phyloP scores from a whole-genome alignment of 2,888 invertebrate species.

The Spisula subtruncata region DNA sequence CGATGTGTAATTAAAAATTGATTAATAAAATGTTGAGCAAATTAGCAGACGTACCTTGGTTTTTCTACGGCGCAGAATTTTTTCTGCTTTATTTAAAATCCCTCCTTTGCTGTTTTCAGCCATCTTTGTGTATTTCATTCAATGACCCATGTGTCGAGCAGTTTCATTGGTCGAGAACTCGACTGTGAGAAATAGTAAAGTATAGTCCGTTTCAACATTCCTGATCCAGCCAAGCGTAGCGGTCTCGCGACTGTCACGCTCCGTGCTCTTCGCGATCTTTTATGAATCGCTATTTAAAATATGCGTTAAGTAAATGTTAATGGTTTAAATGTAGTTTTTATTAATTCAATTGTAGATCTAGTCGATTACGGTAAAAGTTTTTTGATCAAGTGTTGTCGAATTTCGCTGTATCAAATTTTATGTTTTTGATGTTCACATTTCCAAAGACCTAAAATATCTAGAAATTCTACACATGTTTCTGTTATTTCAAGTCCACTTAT shows the following conservation, averaged over 20 bases:
- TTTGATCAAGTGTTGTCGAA: neutral
- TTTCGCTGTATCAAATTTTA: too few relatives aligned
- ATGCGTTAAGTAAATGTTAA: neutral
- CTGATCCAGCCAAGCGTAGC: slow-evolving; percentile 31
- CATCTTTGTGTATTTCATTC: slow-evolving; percentile 65
- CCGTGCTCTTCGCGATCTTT: neutral
- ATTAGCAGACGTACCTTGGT: slow-evolving; percentile 55
- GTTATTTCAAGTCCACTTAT: too few relatives aligned
- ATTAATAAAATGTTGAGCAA: neutral
- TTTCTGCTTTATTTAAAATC: slow-evolving; percentile 69
- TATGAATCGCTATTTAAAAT: neutral
- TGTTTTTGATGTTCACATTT: too few relatives aligned
- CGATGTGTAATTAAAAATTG: slow-evolving; percentile 22
- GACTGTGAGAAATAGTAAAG: slow-evolving; percentile 46
- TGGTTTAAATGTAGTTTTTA: neutral
- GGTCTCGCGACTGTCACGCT: neutral
- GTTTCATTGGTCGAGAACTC: slow-evolving; percentile 57
- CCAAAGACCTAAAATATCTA: too few relatives aligned
- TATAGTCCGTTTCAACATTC: slow-evolving; percentile 60
- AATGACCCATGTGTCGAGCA: slow-evolving; percentile 39
- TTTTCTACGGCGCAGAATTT: slow-evolving; percentile 65
- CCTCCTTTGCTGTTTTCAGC: slow-evolving; percentile 70
- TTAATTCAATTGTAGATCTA: neutral
- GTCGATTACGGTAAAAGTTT: too few relatives aligned
- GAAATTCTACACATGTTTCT: too few relatives aligned